Evolutionary conservation across 2,113 vertebrate species (phyloP).

Genomic region (Sciurus niger): DNA sequence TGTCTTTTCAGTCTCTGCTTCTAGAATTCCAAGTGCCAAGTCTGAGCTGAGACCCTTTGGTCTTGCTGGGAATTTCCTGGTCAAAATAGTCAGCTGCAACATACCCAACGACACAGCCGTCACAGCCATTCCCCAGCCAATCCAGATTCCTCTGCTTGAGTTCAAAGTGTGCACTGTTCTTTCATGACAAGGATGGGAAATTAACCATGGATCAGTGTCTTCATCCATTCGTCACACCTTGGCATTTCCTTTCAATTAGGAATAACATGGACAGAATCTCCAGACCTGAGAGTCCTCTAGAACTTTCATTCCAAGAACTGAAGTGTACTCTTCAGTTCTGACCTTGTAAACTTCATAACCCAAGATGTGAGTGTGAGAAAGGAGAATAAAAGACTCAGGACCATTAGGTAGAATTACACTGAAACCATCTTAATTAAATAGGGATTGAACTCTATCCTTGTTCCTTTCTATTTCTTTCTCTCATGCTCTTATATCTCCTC

Average conservation of each 20-base stretch:
- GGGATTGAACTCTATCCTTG: neutral
- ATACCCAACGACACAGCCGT: neutral
- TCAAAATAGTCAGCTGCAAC: neutral
- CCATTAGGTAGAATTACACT: neutral
- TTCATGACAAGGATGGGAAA: slow-evolving; percentile 5
- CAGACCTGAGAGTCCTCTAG: neutral
- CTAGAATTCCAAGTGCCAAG: neutral
- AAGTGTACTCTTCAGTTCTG: neutral
- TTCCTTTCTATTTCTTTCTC: neutral
- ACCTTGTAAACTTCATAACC: neutral
- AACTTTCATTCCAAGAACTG: slow-evolving; percentile 10
- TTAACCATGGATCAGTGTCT: neutral
- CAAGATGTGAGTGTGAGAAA: slow-evolving; percentile 3
- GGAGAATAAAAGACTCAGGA: neutral
- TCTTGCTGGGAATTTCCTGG: neutral
- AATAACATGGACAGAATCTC: neutral
- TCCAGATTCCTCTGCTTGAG: neutral
- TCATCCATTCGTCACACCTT: neutral
- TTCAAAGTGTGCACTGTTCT: neutral
- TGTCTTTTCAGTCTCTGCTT: neutral
- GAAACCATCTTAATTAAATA: neutral
- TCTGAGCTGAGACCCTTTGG: neutral
- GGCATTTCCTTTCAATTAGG: slow-evolving; percentile 5
- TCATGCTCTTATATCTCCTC: neutral
- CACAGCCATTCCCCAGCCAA: rapidly evolving